These are phyloP conservation scores for Callimico goeldii DNA, from an alignment of 2,797 vertebrate genomes.

Conservation along the genomic window DNA sequence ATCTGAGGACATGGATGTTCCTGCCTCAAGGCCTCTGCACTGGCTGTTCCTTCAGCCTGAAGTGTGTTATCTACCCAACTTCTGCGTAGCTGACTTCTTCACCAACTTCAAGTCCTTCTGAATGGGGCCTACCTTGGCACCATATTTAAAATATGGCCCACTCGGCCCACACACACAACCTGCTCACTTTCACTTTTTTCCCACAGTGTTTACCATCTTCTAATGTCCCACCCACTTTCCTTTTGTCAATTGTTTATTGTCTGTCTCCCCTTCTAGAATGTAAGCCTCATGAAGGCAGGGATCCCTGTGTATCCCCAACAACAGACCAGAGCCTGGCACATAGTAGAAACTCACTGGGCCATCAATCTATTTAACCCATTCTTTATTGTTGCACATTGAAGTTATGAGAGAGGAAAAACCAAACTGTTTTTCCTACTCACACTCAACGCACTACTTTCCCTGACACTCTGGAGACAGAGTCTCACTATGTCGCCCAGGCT, in stretches of 20 bases:
- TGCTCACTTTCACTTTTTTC: not conserved
- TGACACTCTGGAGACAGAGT: not conserved
- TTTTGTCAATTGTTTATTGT: not conserved
- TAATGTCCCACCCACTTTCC: not conserved
- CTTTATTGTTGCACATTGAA: not conserved
- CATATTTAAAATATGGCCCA: not conserved
- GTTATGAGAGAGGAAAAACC: not conserved
- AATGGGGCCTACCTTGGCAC: accelerated
- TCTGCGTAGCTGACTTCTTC: not conserved
- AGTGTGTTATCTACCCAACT: not conserved
- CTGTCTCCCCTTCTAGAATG: not conserved
- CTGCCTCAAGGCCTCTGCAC: not conserved
- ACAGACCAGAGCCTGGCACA: not conserved
- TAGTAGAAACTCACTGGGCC: accelerated
- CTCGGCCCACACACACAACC: too few relatives aligned
- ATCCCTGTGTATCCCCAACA: not conserved
- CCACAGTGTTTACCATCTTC: not conserved
- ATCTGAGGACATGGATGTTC: not conserved
- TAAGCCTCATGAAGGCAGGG: not conserved
- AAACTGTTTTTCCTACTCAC: not conserved
- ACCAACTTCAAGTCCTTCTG: not conserved
- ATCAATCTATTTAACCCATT: not conserved
- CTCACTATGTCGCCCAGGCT: not conserved
- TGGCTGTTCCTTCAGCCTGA: not conserved
- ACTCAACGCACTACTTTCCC: not conserved